Conservation (phyloP, 2,888 invertebrate genomes). For the Pheosia gnoma region DNA sequence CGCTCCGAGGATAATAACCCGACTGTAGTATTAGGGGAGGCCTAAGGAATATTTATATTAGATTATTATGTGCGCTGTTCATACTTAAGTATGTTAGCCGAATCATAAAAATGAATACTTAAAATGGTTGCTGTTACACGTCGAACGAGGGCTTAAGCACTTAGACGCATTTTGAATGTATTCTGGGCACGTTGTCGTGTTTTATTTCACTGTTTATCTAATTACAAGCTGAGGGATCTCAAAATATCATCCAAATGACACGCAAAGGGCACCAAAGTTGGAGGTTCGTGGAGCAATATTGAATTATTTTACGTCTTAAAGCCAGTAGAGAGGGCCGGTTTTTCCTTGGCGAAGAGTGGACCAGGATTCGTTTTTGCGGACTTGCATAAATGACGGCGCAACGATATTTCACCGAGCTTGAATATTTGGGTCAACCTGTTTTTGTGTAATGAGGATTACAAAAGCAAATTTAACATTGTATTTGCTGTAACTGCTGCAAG, state of each 20-base stretch:
- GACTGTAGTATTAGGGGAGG: conserved; percentile 59
- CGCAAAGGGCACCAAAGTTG: conserved; percentile 64
- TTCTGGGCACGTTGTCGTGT: conserved; percentile 33
- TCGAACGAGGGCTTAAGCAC: conserved; percentile 16
- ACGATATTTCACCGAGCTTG: conserved; percentile 76
- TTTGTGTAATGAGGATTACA: conserved; percentile 80
- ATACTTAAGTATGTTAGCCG: conserved; percentile 36
- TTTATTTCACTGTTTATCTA: conserved; percentile 62
- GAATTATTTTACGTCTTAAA: conserved; percentile 65
- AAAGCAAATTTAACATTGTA: conserved; percentile 80
- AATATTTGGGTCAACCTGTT: conserved; percentile 83
- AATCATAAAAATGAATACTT: conserved; percentile 24
- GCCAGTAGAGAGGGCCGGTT: conserved; percentile 61
- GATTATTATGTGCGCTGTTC: conserved; percentile 57
- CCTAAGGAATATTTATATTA: conserved; percentile 68
- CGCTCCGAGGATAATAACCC: conserved; percentile 77
- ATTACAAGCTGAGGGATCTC: conserved; percentile 60
- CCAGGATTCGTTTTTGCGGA: conserved; percentile 78
- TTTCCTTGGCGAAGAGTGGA: conserved; percentile 59
- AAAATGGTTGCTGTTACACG: conserved; percentile 11
- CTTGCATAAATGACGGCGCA: conserved; percentile 78
- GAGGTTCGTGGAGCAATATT: conserved; percentile 46
- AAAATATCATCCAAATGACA: conserved; percentile 71
- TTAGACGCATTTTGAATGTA: conserved; percentile 15
- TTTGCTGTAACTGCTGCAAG: conserved; percentile 74